Evolutionary conservation across 2,113 vertebrate genomes (phyloP).

Genomic region (Dendrocopos noguchii): DNA sequence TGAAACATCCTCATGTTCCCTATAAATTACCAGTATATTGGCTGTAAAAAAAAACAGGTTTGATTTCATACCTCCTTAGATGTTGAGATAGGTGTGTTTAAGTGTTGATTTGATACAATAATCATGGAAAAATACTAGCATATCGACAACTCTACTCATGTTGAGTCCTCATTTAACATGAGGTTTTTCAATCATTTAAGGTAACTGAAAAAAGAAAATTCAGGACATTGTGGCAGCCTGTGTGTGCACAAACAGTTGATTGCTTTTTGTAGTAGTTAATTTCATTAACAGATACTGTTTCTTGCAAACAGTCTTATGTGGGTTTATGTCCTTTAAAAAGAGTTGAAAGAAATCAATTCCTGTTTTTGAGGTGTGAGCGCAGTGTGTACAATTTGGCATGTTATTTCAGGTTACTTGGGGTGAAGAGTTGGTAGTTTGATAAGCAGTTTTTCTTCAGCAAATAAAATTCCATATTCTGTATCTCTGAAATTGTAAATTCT

Average conservation of each 20-base stretch:
- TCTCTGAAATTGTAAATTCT: not conserved
- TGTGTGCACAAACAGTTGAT: not conserved
- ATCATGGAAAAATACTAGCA: not conserved
- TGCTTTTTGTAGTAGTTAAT: not conserved
- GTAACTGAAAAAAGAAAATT: not conserved
- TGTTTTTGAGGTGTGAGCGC: not conserved
- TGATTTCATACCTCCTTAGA: not conserved
- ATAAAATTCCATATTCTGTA: not conserved
- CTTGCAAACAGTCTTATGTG: not conserved
- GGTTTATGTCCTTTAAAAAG: not conserved
- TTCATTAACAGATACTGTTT: not conserved
- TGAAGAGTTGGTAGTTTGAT: not conserved
- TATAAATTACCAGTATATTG: not conserved
- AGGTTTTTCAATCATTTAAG: not conserved
- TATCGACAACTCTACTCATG: not conserved
- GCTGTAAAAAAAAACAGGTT: not conserved
- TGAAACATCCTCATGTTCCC: not conserved
- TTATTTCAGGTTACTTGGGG: not conserved
- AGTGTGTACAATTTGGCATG: not conserved
- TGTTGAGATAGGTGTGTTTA: not conserved
- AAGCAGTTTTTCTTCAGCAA: not conserved
- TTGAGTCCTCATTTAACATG: not conserved
- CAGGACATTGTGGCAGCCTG: accelerated
- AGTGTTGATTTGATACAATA: not conserved
- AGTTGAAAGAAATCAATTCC: not conserved